Base-by-base conservation (phyloP, 2,797 vertebrate species). In the Schizopygopsis malacanthus region DNA sequence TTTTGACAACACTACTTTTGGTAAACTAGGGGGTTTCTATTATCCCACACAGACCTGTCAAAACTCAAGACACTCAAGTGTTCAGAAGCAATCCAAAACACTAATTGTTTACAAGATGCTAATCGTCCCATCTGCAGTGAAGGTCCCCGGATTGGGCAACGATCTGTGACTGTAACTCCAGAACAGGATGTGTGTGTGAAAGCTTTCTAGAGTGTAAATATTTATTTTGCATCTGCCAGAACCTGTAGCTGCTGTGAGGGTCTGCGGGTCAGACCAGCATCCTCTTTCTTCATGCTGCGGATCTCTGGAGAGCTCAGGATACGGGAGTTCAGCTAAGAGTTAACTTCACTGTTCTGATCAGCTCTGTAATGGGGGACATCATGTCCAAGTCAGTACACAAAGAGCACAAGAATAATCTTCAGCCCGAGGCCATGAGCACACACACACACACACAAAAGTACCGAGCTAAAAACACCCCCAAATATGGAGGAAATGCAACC, bases 301-400 rank as follows among this genome's bases (percentile, higher is more conserved):
- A 70, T 87, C 75, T 90, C 87, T 85, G 79, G 84, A 73, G 71
- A 69, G 86, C 88, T 90, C 76, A 80, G 86, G 88, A 90, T 59
- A 79, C 81, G 84, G 82, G 83, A 86, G 76, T 89, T 88, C 88
- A 88, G 87, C 87, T 90, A 77, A 69, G 82, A 89, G 83, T 82
- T 76, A 87, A 61, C 33, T 82, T 80, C 20, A 69, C 13, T 90
- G 89, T 88, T 90, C 79, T 82, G 79, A 79, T 82, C 54, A 71
- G 37, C 85, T 85, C 87, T 78, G 86, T 88, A 84, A 91, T 79
- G 75, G 76, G 83, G 86, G 82, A 90, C 88, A 88, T 88, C 61
- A 80, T 79, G 86, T 89, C 84, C 82, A 86, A 84, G 81, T 90
- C 65, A 56, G 67, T 88, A 79, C 80, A 85, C 59, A 25, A 25